These are phyloP conservation scores for Hippolais icterina DNA, from an alignment of 2,113 vertebrate species.

Conservation along the genomic window DNA sequence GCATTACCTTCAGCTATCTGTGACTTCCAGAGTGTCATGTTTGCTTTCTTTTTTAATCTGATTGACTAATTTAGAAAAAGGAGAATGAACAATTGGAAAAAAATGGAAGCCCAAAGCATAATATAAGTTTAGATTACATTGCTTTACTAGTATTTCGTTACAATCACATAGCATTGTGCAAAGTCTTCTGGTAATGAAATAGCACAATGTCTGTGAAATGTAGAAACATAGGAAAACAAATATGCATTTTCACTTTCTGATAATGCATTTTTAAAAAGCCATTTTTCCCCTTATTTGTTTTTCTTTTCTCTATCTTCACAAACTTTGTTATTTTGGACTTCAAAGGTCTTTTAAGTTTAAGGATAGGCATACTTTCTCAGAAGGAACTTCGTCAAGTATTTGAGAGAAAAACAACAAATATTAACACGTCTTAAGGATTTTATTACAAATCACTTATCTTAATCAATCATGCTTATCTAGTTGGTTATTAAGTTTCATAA, in stretches of 20 bases:
- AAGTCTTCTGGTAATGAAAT: neutral
- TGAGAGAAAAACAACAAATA: neutral
- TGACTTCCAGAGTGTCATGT: neutral
- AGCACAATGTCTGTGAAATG: neutral
- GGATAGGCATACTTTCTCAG: neutral
- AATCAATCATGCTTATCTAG: neutral
- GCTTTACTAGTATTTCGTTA: neutral
- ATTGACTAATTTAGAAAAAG: neutral
- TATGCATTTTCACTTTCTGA: neutral
- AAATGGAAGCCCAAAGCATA: neutral
- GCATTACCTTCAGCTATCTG: neutral
- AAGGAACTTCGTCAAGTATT: neutral
- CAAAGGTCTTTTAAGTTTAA: neutral
- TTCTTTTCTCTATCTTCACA: neutral
- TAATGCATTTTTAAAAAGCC: neutral
- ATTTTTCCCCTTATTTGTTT: neutral
- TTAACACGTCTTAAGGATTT: neutral
- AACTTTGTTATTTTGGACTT: neutral
- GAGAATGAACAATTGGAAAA: neutral
- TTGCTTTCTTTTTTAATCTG: neutral
- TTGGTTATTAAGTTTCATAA: neutral
- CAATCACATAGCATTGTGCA: neutral
- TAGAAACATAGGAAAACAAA: neutral
- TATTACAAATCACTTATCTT: neutral
- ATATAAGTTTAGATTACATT: neutral